Conservation (phyloP, 2,797 vertebrate genomes). For the Sebastes taczanowskii region DNA sequence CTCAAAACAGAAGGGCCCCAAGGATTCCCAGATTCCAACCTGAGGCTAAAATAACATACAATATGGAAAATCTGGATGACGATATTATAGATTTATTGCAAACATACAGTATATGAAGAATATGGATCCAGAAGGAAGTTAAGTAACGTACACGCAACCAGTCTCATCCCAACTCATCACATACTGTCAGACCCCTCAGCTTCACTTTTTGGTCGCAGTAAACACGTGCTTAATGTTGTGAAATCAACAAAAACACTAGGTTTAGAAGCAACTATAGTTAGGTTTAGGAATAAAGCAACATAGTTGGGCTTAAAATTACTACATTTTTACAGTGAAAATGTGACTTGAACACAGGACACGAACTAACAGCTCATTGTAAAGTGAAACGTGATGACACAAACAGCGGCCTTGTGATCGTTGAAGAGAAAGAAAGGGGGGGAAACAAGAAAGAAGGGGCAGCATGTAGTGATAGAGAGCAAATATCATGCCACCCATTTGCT, state of each 20-base stretch:
- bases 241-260: too few species aligned
- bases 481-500: slow-evolving; percentile 24
- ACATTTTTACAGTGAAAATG: background rate
- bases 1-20: too few species aligned
- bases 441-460: background rate
- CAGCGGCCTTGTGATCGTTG: too few species aligned
- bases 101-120: background rate
- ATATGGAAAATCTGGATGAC: background rate
- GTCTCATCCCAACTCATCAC: too few species aligned
- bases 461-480: slow-evolving; percentile 1
- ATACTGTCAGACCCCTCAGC: too few species aligned
- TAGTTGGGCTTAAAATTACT: too few species aligned
- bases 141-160: background rate
- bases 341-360: rapidly evolving
- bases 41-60: background rate
- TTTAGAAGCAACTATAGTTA: too few species aligned
- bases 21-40: too few species aligned
- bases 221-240: too few species aligned
- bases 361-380: background rate
- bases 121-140: background rate
- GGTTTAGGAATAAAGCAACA: too few species aligned
- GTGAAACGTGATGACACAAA: background rate
- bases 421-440: background rate
- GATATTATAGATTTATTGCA: background rate
- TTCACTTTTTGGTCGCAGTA: too few species aligned